phyloP scores from a whole-genome alignment of 2,113 vertebrate genomes.

The Cinclus mexicanus region DNA sequence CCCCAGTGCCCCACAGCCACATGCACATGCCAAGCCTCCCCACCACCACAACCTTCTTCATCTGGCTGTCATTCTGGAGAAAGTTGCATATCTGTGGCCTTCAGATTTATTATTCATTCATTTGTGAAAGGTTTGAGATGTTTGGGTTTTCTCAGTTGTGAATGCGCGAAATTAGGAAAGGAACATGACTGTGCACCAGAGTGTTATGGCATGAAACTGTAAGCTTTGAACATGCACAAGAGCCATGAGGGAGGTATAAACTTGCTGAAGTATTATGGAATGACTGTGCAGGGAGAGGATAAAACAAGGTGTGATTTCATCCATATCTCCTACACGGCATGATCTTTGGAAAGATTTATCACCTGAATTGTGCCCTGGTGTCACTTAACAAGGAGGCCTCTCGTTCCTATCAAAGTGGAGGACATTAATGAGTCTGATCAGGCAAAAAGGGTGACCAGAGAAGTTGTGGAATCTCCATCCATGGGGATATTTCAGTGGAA shows the following conservation, averaged over 20 bases:
- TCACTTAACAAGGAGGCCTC: not conserved
- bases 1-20: not conserved
- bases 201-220: not conserved
- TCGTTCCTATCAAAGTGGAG: not conserved
- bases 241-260: not conserved
- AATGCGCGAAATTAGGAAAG: not conserved
- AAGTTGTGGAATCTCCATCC: not conserved
- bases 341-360: not conserved
- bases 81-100: accelerated
- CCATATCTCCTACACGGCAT: not conserved
- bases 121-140: not conserved
- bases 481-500: not conserved
- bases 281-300: not conserved
- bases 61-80: not conserved
- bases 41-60: not conserved
- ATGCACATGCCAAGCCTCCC: accelerated
- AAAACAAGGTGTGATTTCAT: not conserved
- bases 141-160: not conserved
- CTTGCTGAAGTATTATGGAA: not conserved
- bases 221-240: not conserved
- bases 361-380: not conserved
- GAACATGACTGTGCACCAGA: not conserved
- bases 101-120: not conserved
- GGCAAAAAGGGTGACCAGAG: not conserved
- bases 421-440: not conserved